These are phyloP conservation scores for Thecophora atra DNA, from an alignment of 2,888 invertebrate species.

Conservation along the genomic window DNA sequence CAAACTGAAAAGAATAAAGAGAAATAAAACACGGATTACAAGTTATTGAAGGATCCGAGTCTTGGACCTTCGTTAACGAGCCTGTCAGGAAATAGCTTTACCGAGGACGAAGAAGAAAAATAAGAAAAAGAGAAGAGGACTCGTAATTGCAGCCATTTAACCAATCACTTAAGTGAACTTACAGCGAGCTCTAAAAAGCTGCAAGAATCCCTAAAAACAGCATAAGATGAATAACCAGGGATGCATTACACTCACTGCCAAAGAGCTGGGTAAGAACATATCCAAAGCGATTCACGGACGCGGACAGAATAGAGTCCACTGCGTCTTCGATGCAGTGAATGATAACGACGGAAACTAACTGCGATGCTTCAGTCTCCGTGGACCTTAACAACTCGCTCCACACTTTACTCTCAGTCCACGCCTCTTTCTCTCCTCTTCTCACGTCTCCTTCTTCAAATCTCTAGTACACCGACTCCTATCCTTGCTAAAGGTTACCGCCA, in stretches of 20 bases:
- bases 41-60: background rate
- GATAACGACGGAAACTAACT: constrained; percentile 8
- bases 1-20: no score
- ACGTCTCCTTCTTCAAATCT: background rate
- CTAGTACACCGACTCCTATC: no score
- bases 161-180: background rate
- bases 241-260: background rate
- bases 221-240: background rate
- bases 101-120: background rate
- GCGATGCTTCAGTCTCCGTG: background rate
- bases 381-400: background rate
- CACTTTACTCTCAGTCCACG: background rate
- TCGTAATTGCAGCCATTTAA: background rate
- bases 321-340: background rate
- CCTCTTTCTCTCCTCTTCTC: background rate
- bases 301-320: background rate
- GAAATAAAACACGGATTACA: no score
- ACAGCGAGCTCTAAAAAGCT: background rate
- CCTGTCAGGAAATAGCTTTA: background rate
- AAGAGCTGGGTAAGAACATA: background rate
- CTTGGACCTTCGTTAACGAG: background rate
- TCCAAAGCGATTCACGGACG: background rate
- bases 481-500: background rate
- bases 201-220: background rate
- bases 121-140: background rate